Percentiles rank a stretch among this genome's conserved stretches.
Conservation (phyloP, 2,888 invertebrate genomes). For the Hedya salicella region DNA sequence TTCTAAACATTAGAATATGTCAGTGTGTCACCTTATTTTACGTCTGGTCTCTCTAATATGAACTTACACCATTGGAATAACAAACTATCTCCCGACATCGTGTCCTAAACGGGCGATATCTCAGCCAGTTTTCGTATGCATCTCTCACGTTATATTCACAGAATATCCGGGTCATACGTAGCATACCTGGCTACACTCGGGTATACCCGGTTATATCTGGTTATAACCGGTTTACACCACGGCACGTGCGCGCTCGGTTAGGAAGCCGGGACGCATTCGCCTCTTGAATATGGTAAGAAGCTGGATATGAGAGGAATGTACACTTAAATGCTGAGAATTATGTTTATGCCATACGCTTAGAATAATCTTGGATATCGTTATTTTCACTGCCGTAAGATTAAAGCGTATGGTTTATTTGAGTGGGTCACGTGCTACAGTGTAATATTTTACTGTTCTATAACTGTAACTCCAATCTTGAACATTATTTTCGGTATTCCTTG, state of each 20-base stretch:
- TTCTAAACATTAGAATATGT: too few relatives aligned
- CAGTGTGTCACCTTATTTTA: too few relatives aligned
- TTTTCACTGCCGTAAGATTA: slow-evolving; percentile 8
- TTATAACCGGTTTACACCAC: slow-evolving; percentile 38
- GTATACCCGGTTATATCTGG: slow-evolving; percentile 24
- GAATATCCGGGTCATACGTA: slow-evolving; percentile 23
- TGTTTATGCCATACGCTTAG: slow-evolving; percentile 18
- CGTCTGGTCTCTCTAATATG: too few relatives aligned
- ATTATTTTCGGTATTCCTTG: not conserved
- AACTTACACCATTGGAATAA: slow-evolving; percentile 10
- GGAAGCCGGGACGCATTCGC: slow-evolving; percentile 32
- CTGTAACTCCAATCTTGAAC: not conserved
- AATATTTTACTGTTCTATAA: not conserved
- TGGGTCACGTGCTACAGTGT: not conserved
- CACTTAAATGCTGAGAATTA: slow-evolving; percentile 29
- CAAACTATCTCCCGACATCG: slow-evolving; percentile 5
- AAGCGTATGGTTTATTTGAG: not conserved
- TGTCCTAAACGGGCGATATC: not conserved
- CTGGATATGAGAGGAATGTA: slow-evolving; percentile 17
- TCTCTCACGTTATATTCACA: slow-evolving; percentile 7
- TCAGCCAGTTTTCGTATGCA: slow-evolving; percentile 12
- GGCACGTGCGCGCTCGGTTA: slow-evolving; percentile 46
- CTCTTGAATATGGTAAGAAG: slow-evolving; percentile 44
- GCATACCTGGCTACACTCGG: slow-evolving; percentile 11
- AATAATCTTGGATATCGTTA: slow-evolving; percentile 14